Evolutionary conservation across 2,113 vertebrate species (phyloP).

Genomic region (Prionailurus bengalensis): DNA sequence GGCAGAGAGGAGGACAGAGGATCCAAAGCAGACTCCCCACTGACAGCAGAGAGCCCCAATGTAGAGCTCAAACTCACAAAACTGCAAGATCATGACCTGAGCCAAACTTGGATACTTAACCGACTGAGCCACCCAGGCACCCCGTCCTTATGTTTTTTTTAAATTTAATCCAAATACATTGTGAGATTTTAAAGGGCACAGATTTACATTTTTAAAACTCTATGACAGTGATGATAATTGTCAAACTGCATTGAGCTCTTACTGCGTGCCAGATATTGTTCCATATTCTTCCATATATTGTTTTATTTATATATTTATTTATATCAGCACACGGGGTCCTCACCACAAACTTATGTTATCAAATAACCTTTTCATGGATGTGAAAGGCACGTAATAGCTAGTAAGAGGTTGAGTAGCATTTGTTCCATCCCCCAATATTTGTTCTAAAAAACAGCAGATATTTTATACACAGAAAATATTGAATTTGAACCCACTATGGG

Average conservation of each 20-base stretch:
- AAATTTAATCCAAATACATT: neutral
- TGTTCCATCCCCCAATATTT: neutral
- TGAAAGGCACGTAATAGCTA: neutral
- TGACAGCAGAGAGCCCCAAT: too few relatives aligned
- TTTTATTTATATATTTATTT: neutral
- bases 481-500: neutral
- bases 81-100: too few relatives aligned
- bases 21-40: too few relatives aligned
- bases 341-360: neutral
- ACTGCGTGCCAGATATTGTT: neutral
- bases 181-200: neutral
- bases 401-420: neutral
- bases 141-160: neutral
- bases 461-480: neutral
- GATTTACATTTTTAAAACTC: neutral
- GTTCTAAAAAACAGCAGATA: neutral
- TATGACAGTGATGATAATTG: neutral
- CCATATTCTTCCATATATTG: neutral
- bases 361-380: neutral
- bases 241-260: neutral
- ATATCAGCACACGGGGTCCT: neutral
- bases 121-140: too few relatives aligned
- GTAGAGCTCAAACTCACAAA: too few relatives aligned
- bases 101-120: too few relatives aligned
- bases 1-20: too few relatives aligned